These are phyloP conservation scores for Hydrozoanthus tunicans DNA, from an alignment of 64 coral and sea anemone genomes.

Conservation along the genomic window DNA sequence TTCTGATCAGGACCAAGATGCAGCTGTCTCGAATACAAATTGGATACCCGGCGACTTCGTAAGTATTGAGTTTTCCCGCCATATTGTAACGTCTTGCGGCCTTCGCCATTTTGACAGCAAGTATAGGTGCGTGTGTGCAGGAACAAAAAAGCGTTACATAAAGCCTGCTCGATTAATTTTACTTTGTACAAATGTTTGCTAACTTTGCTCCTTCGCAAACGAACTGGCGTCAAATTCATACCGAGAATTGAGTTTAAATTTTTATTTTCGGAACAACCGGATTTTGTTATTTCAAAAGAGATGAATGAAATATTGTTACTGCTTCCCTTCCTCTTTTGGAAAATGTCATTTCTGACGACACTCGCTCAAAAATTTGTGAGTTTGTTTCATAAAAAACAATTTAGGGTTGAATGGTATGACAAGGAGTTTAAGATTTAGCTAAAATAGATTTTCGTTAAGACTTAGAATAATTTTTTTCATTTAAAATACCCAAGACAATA, in stretches of 20 bases:
- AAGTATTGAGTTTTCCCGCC: conserved; percentile 81
- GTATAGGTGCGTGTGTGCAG: neutral
- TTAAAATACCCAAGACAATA: conserved; percentile 18
- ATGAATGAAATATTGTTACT: conserved; percentile 14
- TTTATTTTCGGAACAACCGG: neutral
- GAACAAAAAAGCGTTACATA: neutral
- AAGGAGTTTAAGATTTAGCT: neutral
- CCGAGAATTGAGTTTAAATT: neutral
- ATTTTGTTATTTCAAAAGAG: conserved; percentile 25
- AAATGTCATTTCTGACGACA: neutral
- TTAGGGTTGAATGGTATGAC: conserved; percentile 11
- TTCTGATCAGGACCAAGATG: conserved; percentile 71
- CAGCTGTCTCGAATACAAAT: conserved; percentile 84
- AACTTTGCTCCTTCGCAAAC: neutral
- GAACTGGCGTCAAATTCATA: neutral
- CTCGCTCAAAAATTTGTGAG: neutral
- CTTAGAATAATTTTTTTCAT: neutral
- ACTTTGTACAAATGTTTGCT: conserved; percentile 44
- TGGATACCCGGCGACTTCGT: conserved; percentile 93
- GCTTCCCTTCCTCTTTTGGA: neutral
- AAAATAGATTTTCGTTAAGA: conserved; percentile 3
- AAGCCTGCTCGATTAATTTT: conserved; percentile 20
- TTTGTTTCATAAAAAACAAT: neutral
- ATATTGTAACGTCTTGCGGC: conserved; percentile 34
- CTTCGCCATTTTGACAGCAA: conserved; percentile 47